phyloP scores from a whole-genome alignment of 2,113 vertebrate species.

The Serilophus lunatus region DNA sequence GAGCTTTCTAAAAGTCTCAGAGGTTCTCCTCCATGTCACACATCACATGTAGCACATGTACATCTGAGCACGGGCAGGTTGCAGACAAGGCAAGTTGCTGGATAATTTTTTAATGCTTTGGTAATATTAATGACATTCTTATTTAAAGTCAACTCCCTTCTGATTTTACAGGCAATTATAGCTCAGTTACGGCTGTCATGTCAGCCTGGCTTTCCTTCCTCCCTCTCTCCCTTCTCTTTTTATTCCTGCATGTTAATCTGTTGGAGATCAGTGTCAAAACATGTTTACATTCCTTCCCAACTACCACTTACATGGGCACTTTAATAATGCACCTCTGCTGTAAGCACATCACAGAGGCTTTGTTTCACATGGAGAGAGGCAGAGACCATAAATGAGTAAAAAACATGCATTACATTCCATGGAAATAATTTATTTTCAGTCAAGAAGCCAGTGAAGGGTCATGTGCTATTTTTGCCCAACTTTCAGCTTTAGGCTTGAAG shows the following conservation, averaged over 20 bases:
- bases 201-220: not conserved
- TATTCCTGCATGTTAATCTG: not conserved
- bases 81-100: not conserved
- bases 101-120: not conserved
- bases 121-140: not conserved
- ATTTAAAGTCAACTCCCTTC: not conserved
- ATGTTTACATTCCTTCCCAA: not conserved
- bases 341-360: not conserved
- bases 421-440: not conserved
- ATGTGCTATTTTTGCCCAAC: not conserved
- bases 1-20: not conserved
- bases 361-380: not conserved
- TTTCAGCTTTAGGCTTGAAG: not conserved
- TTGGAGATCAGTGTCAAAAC: slow-evolving; percentile 24
- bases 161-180: slow-evolving; percentile 27
- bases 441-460: not conserved
- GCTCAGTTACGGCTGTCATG: not conserved
- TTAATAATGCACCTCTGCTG: not conserved
- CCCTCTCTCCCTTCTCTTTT: not conserved
- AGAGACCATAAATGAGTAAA: not conserved
- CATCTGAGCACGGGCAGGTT: not conserved
- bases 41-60: fast-evolving
- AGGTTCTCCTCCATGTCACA: not conserved
- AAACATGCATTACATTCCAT: not conserved
- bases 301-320: not conserved